Conservation (phyloP, 2,888 invertebrate genomes). For the Baronia brevicornis region DNA sequence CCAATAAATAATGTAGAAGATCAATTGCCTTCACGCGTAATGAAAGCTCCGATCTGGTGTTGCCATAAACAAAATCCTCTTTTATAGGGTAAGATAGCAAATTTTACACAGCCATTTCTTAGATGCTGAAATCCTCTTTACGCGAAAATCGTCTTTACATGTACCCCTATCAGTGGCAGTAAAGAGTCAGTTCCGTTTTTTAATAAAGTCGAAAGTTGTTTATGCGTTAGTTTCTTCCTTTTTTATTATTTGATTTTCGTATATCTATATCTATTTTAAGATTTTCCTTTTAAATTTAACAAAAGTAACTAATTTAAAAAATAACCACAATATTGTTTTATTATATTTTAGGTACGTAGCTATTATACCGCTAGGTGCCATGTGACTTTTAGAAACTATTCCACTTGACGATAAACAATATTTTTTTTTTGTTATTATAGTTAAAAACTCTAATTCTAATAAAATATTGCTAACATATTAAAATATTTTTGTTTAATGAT, state of each 20-base stretch:
- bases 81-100: slow-evolving; percentile 60
- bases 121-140: slow-evolving; percentile 39
- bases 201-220: slow-evolving; percentile 25
- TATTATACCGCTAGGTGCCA: neutral
- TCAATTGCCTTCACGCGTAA: slow-evolving; percentile 48
- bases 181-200: slow-evolving; percentile 19
- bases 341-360: neutral
- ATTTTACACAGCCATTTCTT: slow-evolving; percentile 50
- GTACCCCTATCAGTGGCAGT: slow-evolving; percentile 23
- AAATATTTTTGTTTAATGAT: too few species aligned
- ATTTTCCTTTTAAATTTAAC: too few species aligned
- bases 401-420: too few species aligned
- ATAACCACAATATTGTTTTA: neutral
- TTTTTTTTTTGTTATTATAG: too few species aligned
- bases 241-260: too few species aligned
- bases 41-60: slow-evolving; percentile 61
- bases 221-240: too few species aligned
- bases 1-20: slow-evolving; percentile 56
- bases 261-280: too few species aligned
- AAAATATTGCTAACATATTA: too few species aligned
- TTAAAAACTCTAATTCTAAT: too few species aligned
- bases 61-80: slow-evolving; percentile 67
- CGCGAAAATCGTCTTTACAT: slow-evolving; percentile 36
- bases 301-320: neutral
- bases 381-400: too few species aligned